Evolutionary conservation across 2,797 vertebrate species (phyloP), one percentile per base, ranked within the genome.

Genomic region (Pagetopsis macropterus): DNA sequence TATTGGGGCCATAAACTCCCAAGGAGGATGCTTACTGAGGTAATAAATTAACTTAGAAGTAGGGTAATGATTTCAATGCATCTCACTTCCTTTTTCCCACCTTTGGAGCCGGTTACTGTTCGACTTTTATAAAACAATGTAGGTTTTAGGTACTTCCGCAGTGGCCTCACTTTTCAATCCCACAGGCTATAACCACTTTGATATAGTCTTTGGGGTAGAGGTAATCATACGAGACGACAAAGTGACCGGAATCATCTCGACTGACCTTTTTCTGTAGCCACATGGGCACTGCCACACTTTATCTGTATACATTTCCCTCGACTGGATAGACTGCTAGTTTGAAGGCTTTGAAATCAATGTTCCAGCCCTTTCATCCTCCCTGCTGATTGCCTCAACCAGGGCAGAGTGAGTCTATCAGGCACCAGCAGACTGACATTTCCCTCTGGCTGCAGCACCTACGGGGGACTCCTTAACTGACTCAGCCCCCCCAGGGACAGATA

Each of bases 311-410:
- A 82, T 82, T 78, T 84, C 76, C 73, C 68, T 82, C 68, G 40
- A 15, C 78, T 68, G 81, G 68, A 76, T 15, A 59, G 71, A 76
- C 82, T 78, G 75, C 82, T 73, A 70, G 81, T 88, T 84, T 84
- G 55, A 86, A 77, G 79, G 70, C 56, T 75, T 76, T 84, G 80
- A 90, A 92, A 93, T 92, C 91, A 89, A 90, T 90, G 89, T 88
- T 85, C 75, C 76, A 81, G 81, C 63, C 64, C 84, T 90, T 90
- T 90, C 82, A 88, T 87, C 73, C 80, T 81, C 85, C 76, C 88
- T 75, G 78, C 70, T 86, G 89, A 90, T 85, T 78, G 79, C 81
- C 69, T 85, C 79, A 66, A 76, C 78, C 64, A 49, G 75, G 66
- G 69, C 70, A 69, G 72, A 83, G 86, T 89, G 72, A 83, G 86